These are phyloP conservation scores for Caenorhabditis remanei DNA, from an alignment of 1,140 invertebrate genomes.

Conservation along the genomic window DNA sequence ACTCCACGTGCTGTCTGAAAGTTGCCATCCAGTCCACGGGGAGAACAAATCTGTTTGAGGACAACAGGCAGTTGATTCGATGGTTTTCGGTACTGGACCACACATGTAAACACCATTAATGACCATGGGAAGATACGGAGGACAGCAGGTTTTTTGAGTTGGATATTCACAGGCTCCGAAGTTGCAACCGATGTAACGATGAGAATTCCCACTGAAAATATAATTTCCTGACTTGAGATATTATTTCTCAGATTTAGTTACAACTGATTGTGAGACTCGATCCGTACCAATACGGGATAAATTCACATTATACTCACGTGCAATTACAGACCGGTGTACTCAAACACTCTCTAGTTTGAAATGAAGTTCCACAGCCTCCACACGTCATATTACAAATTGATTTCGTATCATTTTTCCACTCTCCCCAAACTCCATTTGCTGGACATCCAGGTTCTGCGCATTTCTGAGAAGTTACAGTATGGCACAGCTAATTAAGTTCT, in stretches of 20 bases:
- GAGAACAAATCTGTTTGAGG: neutral
- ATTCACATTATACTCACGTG: neutral
- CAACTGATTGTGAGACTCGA: too few relatives aligned
- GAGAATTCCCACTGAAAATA: conserved; percentile 1
- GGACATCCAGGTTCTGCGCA: conserved; percentile 2
- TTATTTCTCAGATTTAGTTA: too few relatives aligned
- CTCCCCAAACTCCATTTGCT: conserved; percentile 9
- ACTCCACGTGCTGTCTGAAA: neutral
- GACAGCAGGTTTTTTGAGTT: conserved; percentile 1
- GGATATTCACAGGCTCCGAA: neutral
- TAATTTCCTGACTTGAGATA: neutral
- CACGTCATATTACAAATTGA: neutral
- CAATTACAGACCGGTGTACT: neutral
- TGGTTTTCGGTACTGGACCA: conserved; percentile 12
- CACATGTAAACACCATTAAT: neutral
- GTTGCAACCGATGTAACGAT: neutral
- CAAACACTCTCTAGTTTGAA: neutral
- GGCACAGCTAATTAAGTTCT: neutral
- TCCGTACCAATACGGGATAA: neutral
- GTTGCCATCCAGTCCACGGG: neutral
- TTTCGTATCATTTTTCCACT: neutral
- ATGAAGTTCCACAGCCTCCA: neutral
- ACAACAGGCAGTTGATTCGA: neutral
- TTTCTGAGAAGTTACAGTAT: neutral
- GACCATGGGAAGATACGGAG: neutral